Evolutionary conservation across 2,888 invertebrate genomes (phyloP).

Genomic region (Spisula solida): DNA sequence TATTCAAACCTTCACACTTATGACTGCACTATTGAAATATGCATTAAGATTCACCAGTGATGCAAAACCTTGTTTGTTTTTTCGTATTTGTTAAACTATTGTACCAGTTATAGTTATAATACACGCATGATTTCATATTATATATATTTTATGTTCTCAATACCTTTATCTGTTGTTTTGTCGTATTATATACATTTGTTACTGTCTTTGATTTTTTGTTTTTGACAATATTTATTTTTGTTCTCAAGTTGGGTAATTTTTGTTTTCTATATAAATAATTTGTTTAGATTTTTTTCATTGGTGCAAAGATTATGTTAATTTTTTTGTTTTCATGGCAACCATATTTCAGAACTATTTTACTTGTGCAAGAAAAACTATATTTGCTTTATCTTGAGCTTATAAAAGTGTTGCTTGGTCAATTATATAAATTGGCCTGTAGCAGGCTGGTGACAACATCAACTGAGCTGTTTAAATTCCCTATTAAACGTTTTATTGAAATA

Average conservation of each 20-base stretch:
- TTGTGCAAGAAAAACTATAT: not conserved
- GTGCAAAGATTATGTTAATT: not conserved
- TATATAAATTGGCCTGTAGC: no score
- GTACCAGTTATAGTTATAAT: not conserved
- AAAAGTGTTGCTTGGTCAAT: not conserved
- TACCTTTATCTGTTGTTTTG: not conserved
- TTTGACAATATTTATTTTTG: slow-evolving; percentile 20
- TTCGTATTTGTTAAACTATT: not conserved
- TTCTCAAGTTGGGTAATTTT: not conserved
- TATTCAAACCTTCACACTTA: no score
- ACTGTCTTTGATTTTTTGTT: not conserved
- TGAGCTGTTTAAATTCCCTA: no score
- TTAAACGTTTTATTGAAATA: no score
- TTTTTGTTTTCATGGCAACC: not conserved
- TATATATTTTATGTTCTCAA: not conserved
- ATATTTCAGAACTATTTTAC: not conserved
- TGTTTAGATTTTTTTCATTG: not conserved
- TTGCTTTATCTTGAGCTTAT: not conserved
- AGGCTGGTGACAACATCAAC: no score
- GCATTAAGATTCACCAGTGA: not conserved
- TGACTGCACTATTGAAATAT: no score
- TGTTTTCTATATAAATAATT: not conserved
- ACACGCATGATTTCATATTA: not conserved
- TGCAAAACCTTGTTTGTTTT: slow-evolving; percentile 3
- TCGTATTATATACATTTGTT: not conserved